Evolutionary conservation across 2,888 invertebrate genomes (phyloP).

Genomic region (Standfussiana lucernea): DNA sequence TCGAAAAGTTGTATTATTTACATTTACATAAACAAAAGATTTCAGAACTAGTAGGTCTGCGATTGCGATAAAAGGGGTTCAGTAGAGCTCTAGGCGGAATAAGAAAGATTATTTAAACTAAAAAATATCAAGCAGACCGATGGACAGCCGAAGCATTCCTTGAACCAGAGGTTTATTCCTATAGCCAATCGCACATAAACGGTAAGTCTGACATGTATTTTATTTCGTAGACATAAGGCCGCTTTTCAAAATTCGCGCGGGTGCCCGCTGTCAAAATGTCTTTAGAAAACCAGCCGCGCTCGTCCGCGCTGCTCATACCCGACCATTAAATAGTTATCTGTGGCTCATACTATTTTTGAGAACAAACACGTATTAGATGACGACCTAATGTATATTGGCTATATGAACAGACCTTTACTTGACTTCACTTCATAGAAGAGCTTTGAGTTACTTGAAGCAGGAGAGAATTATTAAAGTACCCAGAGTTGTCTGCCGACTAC

Average conservation of each 20-base stretch:
- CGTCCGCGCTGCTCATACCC: too few relatives aligned
- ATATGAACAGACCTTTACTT: neutral
- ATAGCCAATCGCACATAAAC: neutral
- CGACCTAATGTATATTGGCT: neutral
- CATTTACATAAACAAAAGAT: neutral
- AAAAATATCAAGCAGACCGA: neutral
- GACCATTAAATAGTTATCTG: too few relatives aligned
- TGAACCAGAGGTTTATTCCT: neutral
- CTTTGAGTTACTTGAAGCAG: neutral
- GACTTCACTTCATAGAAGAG: neutral
- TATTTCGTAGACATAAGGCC: neutral
- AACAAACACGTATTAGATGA: neutral
- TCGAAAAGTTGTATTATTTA: neutral
- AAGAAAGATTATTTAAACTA: neutral
- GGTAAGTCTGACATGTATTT: neutral
- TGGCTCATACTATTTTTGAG: neutral
- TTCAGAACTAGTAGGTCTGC: neutral
- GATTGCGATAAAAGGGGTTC: neutral
- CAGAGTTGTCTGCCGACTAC: too few relatives aligned
- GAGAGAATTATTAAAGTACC: neutral
- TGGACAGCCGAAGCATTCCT: neutral
- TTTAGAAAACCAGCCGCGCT: too few relatives aligned
- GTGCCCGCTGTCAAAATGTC: neutral
- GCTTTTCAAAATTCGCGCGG: neutral
- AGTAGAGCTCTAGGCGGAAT: neutral